Evolutionary conservation across 2,888 invertebrate genomes (phyloP).

Genomic region (Folsomia manolachei): DNA sequence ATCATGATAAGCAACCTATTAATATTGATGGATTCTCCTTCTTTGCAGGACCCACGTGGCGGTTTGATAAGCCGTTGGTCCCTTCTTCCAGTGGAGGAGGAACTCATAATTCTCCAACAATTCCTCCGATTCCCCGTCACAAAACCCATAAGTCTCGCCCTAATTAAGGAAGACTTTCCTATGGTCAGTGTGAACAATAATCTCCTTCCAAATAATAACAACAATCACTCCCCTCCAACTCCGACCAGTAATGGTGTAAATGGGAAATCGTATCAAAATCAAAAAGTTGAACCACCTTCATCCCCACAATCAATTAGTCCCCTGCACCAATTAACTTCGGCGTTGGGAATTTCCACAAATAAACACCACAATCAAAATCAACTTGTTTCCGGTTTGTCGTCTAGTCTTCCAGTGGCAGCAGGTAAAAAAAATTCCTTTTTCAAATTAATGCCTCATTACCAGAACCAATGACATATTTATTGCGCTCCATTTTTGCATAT

Average conservation of each 20-base stretch:
- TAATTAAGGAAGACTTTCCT: conserved; percentile 49
- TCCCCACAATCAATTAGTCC: background rate
- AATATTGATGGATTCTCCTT: background rate
- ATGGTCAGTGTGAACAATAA: conserved; percentile 21
- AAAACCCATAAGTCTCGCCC: conserved; percentile 64
- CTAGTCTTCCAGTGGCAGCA: conserved; percentile 2
- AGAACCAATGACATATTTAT: background rate
- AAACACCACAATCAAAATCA: background rate
- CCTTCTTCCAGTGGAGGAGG: conserved; percentile 81
- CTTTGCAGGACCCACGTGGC: conserved; percentile 9
- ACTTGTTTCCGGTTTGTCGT: background rate
- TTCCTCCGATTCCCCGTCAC: conserved; percentile 88
- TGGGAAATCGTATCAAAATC: background rate
- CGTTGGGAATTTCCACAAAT: background rate
- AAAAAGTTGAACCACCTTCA: background rate
- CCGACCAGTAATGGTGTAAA: background rate
- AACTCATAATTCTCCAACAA: conserved; percentile 86
- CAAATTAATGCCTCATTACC: too few relatives aligned
- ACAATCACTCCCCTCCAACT: background rate
- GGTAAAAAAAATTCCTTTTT: too few relatives aligned
- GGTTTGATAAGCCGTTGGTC: conserved; percentile 78
- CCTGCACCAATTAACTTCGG: background rate
- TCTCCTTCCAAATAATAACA: background rate
- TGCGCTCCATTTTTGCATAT: background rate
- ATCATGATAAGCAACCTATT: too few relatives aligned